Percentiles rank a stretch among this genome's conserved stretches.
These are phyloP conservation scores for Metopolophium dirhodum DNA, from an alignment of 1,140 invertebrate genomes.

Conservation along the genomic window DNA sequence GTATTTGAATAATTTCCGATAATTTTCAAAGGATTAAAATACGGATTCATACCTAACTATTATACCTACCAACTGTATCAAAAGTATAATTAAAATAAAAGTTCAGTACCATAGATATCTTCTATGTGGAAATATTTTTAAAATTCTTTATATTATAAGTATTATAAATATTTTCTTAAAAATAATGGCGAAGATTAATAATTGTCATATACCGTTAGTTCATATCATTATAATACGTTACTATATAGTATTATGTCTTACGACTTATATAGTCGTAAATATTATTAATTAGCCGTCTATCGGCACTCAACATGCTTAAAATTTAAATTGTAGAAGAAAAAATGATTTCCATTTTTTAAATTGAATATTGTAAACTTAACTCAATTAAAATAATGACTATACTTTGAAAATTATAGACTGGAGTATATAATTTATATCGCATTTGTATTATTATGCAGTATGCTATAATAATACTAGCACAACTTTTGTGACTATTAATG, in stretches of 20 bases:
- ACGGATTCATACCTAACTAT: not conserved
- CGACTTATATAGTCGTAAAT: not conserved
- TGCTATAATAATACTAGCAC: not conserved
- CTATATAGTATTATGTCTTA: too few relatives aligned
- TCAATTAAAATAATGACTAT: not conserved
- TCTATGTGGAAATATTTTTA: not conserved
- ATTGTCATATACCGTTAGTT: not conserved
- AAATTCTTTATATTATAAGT: not conserved
- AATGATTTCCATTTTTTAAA: not conserved
- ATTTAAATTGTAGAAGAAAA: not conserved
- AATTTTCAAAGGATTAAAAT: not conserved
- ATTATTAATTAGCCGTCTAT: not conserved
- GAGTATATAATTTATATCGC: not conserved
- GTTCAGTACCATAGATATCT: not conserved
- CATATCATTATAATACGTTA: not conserved
- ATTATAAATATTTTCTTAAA: not conserved
- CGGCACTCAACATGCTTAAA: not conserved
- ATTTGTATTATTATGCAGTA: not conserved
- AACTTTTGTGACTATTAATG: not conserved
- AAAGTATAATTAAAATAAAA: too few relatives aligned
- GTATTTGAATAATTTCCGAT: not conserved
- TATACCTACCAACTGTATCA: too few relatives aligned
- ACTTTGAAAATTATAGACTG: not conserved
- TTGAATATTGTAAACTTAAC: not conserved
- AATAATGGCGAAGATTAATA: not conserved